Percentiles rank a stretch among this genome's conserved stretches.
phyloP scores from a whole-genome alignment of 2,888 invertebrate species.

The Melanostoma mellinum region DNA sequence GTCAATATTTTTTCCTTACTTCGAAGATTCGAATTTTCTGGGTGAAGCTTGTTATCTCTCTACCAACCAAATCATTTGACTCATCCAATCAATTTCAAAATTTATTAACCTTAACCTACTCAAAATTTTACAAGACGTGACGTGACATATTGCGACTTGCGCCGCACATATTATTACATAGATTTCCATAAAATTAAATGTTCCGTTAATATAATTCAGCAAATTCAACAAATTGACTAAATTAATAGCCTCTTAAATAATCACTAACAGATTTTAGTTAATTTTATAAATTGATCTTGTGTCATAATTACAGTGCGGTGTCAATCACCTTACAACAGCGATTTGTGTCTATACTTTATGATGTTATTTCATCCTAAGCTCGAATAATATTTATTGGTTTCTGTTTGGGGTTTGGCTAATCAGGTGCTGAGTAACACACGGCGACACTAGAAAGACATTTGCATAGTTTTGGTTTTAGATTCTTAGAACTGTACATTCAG shows the following conservation, averaged over 20 bases:
- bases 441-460: no score
- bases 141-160: neutral
- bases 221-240: neutral
- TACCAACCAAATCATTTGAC: no score
- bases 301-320: neutral
- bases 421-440: no score
- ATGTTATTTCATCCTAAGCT: neutral
- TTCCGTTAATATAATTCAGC: no score
- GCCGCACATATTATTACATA: no score
- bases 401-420: no score
- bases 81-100: no score
- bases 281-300: neutral
- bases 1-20: no score
- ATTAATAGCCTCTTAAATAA: conserved; percentile 7
- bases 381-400: neutral
- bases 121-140: neutral
- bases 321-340: conserved; percentile 5
- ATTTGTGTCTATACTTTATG: neutral
- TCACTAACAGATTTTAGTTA: neutral
- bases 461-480: no score
- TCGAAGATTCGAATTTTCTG: no score
- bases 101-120: conserved; percentile 18
- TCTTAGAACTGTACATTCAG: neutral
- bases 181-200: no score
- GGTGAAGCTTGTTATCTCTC: no score